Evolutionary conservation across 2,113 vertebrate genomes (phyloP).

Genomic region (Benitochromis conjunctus): DNA sequence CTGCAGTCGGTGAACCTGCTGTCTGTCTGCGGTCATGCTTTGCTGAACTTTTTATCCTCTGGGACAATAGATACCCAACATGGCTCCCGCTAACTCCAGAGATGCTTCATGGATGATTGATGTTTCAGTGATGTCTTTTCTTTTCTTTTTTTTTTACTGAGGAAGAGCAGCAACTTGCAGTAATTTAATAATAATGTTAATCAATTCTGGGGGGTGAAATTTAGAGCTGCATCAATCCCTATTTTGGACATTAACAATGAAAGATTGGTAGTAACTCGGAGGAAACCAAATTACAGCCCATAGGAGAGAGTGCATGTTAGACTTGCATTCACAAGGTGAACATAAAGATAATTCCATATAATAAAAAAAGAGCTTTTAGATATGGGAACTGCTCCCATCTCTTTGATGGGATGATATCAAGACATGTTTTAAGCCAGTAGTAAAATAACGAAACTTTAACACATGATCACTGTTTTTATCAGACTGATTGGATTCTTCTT

Average conservation of each 20-base stretch:
- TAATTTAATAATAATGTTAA: not conserved
- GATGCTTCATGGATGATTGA: not conserved
- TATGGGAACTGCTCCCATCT: not conserved
- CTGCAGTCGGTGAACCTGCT: slow-evolving; percentile 43
- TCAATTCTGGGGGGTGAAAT: not conserved
- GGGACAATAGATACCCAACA: not conserved
- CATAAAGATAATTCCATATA: not conserved
- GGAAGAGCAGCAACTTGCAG: not conserved
- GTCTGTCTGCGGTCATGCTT: slow-evolving; percentile 69
- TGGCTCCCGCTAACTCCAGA: not conserved
- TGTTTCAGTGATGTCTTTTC: not conserved
- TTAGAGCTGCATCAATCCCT: not conserved
- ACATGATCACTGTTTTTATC: not conserved
- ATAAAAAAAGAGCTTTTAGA: not conserved
- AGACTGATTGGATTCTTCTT: not conserved
- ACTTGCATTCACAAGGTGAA: not conserved
- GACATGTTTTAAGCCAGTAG: not conserved
- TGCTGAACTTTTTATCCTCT: slow-evolving; percentile 48
- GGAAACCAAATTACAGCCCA: not conserved
- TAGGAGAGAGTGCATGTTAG: not conserved
- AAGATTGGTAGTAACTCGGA: not conserved
- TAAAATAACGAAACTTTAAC: not conserved
- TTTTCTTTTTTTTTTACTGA: not conserved
- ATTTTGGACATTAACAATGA: not conserved
- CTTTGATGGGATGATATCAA: not conserved